Base-by-base conservation (phyloP, 1,140 invertebrate genomes). In the Anastrepha obliqua region DNA sequence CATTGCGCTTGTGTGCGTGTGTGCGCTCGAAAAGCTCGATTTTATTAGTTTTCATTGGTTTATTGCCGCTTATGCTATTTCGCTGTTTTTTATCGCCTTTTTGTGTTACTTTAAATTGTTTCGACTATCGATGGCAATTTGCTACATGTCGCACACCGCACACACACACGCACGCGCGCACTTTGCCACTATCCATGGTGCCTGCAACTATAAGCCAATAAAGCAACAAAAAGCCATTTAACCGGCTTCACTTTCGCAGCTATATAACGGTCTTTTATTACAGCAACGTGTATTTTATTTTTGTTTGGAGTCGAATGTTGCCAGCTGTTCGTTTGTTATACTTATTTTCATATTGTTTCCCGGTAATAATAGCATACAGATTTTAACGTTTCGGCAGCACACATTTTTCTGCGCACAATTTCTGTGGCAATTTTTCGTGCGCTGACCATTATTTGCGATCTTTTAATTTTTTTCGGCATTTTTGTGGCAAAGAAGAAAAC, bases 121-220 rank as follows among this genome's bases (percentile, higher is more conserved):
- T 44, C 15, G 44, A 11, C 67, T 29, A n/a, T 74, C 8, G 70
- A n/a, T 74, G 70, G 44, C 70, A 44, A 44, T 74, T 47, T 74
- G 20, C 39, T 39, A 17, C 44, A 74, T 74, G 17, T 74, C 70
- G 15, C 70, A 47, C 70, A 7, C 67, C 29, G 44, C 67, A 70
- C 8, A 42, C 42, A 17, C 42, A n/a, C 70, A 81, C 20, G 29
- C 9, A 11, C 20, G 5, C 17, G 39, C 42, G 11, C 17, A 39
- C 42, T 13, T 74, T 3, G 2, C 20, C 11, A 47, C 47, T 47
- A 81, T 44, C 2, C 67, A 47, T 15, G 17, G 20, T 47, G 74
- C 74, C 4, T 81, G 74, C 74, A 55, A 81, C 74, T 55, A 81
- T 81, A 42, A 39, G 42, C 70, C 74, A 81, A 81, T 81, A 81